Evolutionary conservation across 2,797 vertebrate genomes (phyloP).

Genomic region (Anguilla marmorata): DNA sequence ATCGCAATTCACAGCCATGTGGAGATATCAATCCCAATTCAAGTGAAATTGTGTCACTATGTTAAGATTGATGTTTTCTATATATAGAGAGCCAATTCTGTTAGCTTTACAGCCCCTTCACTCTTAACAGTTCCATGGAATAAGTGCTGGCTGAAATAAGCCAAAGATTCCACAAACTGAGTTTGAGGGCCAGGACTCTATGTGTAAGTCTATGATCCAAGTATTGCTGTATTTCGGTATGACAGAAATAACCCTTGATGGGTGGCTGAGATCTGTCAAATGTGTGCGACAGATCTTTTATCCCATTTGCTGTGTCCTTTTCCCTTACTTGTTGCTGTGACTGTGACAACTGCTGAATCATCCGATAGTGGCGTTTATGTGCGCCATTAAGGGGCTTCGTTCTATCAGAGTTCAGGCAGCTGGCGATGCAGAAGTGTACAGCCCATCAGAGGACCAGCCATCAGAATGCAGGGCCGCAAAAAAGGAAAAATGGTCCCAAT

Average conservation of each 20-base stretch:
- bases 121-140: background rate
- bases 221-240: background rate
- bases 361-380: background rate
- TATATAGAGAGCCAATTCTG: background rate
- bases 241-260: background rate
- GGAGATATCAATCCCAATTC: conserved; percentile 5
- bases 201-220: background rate
- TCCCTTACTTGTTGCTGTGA: conserved; percentile 1
- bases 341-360: background rate
- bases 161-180: background rate
- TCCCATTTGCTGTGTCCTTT: background rate
- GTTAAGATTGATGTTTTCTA: conserved; percentile 8
- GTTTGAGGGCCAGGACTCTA: background rate
- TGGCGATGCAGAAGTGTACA: background rate
- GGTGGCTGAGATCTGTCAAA: background rate
- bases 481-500: background rate
- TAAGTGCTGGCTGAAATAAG: background rate
- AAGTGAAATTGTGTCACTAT: conserved; percentile 1
- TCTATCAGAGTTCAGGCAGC: background rate
- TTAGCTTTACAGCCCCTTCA: background rate
- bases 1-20: background rate
- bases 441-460: too few species aligned
- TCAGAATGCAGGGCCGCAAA: too few species aligned
- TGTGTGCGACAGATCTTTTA: background rate
- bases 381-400: background rate